Base-by-base conservation (phyloP, 2,797 vertebrate genomes). In the Alca torda region DNA sequence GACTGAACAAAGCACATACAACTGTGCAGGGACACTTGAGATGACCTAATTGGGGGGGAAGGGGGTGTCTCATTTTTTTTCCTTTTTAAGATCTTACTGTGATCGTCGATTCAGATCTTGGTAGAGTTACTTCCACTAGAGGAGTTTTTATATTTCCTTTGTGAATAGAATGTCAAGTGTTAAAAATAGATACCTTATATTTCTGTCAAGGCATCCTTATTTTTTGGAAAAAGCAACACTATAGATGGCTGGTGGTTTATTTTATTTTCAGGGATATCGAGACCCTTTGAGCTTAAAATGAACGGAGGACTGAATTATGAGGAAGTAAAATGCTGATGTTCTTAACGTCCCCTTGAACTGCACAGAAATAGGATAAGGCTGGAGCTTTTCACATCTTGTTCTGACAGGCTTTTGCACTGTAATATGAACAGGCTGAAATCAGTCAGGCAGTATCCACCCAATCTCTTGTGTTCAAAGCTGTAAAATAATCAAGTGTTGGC, bases 371-470 rank as follows among this genome's bases (percentile, higher is more conserved):
- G 72, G 39, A 84, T 86, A 76, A 60, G 77, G 31, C 61, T 90
- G 81, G 87, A 95, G 77, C 67, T 91, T 95, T 95, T 56, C 92
- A 41, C 74, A 88, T 93, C 87, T 96, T 94, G 75, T 80, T 94
- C 93, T 54, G 89, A 89, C 85, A 76, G 91, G 65, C 84, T 91
- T 95, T 93, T 86, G 82, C 91, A 70, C 51, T 84, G 90, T 85
- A 97, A 87, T 93, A 94, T 90, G 91, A 97, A 78, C 87, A 90
- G 91, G 79, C 84, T 96, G 93, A 94, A 97, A 96, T 98, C 97
- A 96, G 76, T 94, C 82, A 83, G 77, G 89, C 96, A 93, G 86
- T 75, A 74, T 94, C 93, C 94, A 96, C 93, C 92, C 90, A 86
- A 84, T 93, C 91, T 94, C 90, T 90, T 86, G 93, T 96, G 91